A percentile compares a stretch with the other conserved stretches of the same genome.
Conservation (phyloP, 2,888 invertebrate species). For the Calameuta filiformis region DNA sequence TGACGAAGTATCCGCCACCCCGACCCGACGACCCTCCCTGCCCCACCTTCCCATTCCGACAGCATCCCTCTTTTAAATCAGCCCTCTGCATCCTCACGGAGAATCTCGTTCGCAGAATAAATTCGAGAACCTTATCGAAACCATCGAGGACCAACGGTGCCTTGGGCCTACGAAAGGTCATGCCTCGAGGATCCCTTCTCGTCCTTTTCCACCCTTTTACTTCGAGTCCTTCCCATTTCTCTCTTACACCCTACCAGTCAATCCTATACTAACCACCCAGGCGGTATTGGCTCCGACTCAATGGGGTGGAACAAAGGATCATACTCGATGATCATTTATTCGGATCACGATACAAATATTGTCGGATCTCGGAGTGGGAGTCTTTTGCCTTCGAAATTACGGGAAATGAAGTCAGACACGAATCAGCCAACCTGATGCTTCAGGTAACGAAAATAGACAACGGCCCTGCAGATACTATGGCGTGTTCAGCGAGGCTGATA, state of each 20-base stretch:
- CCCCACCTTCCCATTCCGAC: neutral
- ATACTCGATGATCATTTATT: neutral
- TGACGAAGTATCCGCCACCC: constrained; percentile 43
- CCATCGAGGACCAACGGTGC: neutral
- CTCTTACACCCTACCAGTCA: neutral
- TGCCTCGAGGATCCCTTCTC: neutral
- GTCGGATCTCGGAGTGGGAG: neutral
- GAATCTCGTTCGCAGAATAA: neutral
- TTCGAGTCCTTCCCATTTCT: neutral
- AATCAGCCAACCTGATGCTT: neutral
- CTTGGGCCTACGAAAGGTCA: neutral
- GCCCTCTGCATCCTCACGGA: neutral
- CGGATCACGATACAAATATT: neutral
- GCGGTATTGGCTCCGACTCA: neutral
- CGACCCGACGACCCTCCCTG: constrained; percentile 14
- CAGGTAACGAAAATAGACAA: neutral
- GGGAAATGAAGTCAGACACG: neutral
- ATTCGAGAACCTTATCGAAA: neutral
- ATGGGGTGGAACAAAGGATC: neutral
- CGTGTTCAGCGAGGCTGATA: neutral
- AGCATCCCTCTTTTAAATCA: constrained; percentile 4
- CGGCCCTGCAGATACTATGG: neutral
- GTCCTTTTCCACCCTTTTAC: neutral
- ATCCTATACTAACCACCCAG: neutral
- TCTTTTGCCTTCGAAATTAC: neutral